Evolutionary conservation across 2,888 invertebrate genomes (phyloP), one percentile per base, ranked within the genome.

Genomic region (Eurois occulta): DNA sequence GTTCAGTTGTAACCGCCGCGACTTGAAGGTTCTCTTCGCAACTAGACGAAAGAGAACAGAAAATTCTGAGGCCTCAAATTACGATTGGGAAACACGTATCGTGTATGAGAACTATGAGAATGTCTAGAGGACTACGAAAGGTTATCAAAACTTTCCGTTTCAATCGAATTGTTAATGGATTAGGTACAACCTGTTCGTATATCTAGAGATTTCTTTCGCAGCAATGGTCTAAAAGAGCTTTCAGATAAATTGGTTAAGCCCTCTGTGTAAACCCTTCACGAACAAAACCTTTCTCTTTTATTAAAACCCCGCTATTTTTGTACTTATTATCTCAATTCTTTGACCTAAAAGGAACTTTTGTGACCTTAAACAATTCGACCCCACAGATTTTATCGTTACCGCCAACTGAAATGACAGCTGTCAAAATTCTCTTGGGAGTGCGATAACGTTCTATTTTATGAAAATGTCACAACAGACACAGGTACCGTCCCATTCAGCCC

Each of bases 331-430:
- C 41, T 18, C 8, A 46, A 28, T 64, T 48, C 21, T 52, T 38
- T 69, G 72, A 58, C 43, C 62, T 70, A 65, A 73, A 71, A 71
- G 1, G 0, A 48, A 32, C 13, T 13, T 71, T 35, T 4, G 16
- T 13, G 41, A 43, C 41, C 55, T 4, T 58, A 66, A 21, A 62
- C 60, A 68, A 48, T 71, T 65, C 41, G 13, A n/a, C n/a, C 41
- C 35, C 67, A 46, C 38, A 65, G 70, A 83, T 73, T 64, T 16
- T 66, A 75, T 77, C 72, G 43, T 72, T 52, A 48, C 78, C 72
- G 73, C 67, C 72, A 66, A 72, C 58, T 76, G 43, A 73, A 78
- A 48, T 84, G 88, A 86, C 86, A 88, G 79, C 78, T 88, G 88
- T 87, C 86, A 88, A 80, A 72, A 78, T 84, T 71, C 24, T 66